Conservation (phyloP, 2,797 vertebrate species). For the Coregonus sp. region DNA sequence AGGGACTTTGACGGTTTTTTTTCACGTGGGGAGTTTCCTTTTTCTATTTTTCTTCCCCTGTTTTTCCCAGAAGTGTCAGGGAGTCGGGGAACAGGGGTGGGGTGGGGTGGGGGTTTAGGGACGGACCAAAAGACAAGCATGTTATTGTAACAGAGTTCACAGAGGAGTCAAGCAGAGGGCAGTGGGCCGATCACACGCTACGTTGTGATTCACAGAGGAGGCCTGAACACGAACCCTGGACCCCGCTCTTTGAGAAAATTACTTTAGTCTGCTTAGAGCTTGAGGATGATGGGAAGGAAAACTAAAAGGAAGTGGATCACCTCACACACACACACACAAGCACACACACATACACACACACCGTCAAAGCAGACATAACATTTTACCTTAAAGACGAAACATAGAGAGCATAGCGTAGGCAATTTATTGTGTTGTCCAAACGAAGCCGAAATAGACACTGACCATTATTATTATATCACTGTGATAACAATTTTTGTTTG, state of each 20-base stretch:
- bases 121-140: slow-evolving; percentile 68
- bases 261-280: no score
- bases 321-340: slow-evolving; percentile 11
- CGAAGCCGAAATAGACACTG: background rate
- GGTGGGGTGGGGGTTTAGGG: slow-evolving; percentile 43
- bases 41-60: slow-evolving; percentile 29
- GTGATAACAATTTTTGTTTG: background rate
- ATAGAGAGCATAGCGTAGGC: no score
- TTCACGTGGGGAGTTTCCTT: slow-evolving; percentile 23
- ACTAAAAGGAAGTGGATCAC: slow-evolving; percentile 48
- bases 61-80: slow-evolving; percentile 54
- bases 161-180: slow-evolving; percentile 75
- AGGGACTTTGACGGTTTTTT: background rate
- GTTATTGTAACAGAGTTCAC: slow-evolving; percentile 77
- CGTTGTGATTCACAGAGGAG: slow-evolving; percentile 62
- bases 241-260: no score
- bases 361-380: background rate
- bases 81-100: slow-evolving; percentile 35
- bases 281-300: slow-evolving; percentile 41
- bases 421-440: no score
- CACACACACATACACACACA: background rate
- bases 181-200: slow-evolving; percentile 75
- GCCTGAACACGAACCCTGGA: slow-evolving; percentile 44
- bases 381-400: background rate
- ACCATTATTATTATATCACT: background rate